Evolutionary conservation across 2,888 invertebrate genomes (phyloP).

Genomic region (Globia sparganii): DNA sequence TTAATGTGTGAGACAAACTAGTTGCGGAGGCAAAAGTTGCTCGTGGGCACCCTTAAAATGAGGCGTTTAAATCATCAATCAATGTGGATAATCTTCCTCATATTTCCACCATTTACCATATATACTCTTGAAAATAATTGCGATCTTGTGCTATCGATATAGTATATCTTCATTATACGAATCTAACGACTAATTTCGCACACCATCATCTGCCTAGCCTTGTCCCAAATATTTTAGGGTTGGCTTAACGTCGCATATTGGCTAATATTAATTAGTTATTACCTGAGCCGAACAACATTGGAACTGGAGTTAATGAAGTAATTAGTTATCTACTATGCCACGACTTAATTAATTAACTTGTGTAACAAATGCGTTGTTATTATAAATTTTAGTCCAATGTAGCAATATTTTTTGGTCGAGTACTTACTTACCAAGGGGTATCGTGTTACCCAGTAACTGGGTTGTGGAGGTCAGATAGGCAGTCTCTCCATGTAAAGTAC

Average conservation of each 20-base stretch:
- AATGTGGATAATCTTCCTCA: neutral
- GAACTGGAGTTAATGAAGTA: conserved; percentile 22
- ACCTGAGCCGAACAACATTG: conserved; percentile 10
- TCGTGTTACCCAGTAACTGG: neutral
- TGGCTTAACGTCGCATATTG: neutral
- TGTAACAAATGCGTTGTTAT: conserved; percentile 28
- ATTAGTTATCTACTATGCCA: conserved; percentile 13
- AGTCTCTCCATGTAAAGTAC: neutral
- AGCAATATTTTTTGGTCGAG: neutral
- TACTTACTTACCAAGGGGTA: neutral
- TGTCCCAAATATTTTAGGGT: neutral
- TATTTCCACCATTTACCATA: neutral
- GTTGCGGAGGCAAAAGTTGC: no score
- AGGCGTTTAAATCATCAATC: neutral
- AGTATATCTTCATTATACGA: neutral
- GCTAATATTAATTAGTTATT: conserved; percentile 17
- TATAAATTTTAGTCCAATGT: neutral
- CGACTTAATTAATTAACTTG: conserved; percentile 1
- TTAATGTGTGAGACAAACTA: no score
- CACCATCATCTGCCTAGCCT: neutral
- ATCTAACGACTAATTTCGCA: neutral
- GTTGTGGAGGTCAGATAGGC: no score
- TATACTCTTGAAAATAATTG: neutral
- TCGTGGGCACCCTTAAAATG: neutral
- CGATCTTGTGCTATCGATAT: neutral